phyloP scores from a whole-genome alignment of 37 sponge, comb jelly and placozoan genomes.

The Chondrilla cf. caribensis region DNA sequence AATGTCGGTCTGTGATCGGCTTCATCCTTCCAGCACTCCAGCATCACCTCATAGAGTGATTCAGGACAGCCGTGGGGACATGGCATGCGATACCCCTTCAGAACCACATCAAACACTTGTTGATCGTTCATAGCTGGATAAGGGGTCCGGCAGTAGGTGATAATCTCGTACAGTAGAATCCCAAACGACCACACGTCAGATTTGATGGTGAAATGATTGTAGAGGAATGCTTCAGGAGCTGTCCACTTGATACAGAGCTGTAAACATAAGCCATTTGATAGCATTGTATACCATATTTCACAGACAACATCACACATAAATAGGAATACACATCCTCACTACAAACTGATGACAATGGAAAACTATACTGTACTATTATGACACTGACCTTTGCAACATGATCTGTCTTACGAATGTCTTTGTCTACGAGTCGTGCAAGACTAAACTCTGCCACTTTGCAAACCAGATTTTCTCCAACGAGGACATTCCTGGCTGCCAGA shows the following conservation, averaged over 20 bases:
- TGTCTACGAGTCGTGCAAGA: constrained; percentile 89
- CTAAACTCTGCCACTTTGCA: constrained; percentile 98
- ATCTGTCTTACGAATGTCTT: constrained; percentile 89
- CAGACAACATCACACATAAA: too few species aligned
- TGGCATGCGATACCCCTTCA: constrained; percentile 76
- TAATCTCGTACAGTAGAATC: constrained; percentile 87
- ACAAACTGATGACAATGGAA: too few species aligned
- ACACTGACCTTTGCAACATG: constrained; percentile 77
- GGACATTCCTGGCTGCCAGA: constrained; percentile 93
- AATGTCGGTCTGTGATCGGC: constrained; percentile 75
- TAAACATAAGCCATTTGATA: background rate
- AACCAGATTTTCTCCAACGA: constrained; percentile 88
- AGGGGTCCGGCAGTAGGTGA: constrained; percentile 95
- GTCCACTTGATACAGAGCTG: constrained; percentile 99
- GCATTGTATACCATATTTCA: background rate
- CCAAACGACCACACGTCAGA: constrained; percentile 99
- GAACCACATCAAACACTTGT: constrained; percentile 73
- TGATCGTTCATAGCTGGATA: constrained; percentile 97
- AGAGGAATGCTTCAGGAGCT: constrained; percentile 94
- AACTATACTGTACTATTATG: too few species aligned
- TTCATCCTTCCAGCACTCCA: constrained; percentile 85
- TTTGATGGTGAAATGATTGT: constrained; percentile 96
- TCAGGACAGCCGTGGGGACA: constrained; percentile 69
- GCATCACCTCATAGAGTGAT: constrained; percentile 70
- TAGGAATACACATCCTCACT: too few species aligned